phyloP scores from a whole-genome alignment of 2,113 vertebrate genomes.

The Isichthys henryi region DNA sequence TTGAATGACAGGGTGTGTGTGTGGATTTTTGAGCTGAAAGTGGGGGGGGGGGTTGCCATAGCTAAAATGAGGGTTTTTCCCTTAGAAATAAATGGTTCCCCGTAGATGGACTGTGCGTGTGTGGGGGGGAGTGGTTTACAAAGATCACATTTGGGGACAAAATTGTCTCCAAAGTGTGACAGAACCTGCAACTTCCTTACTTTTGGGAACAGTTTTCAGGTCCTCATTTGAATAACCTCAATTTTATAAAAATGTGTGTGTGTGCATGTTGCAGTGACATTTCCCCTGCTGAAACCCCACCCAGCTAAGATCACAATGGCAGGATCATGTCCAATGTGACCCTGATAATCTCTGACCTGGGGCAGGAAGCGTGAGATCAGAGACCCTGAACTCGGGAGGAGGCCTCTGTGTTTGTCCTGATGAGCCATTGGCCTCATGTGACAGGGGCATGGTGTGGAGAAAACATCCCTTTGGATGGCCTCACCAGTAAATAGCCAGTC shows the following conservation, averaged over 20 bases:
- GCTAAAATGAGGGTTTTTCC: neutral
- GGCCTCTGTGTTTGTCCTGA: neutral
- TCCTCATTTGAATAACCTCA: no score
- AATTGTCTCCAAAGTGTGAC: no score
- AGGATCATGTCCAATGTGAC: conserved; percentile 48
- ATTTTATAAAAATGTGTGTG: conserved; percentile 2
- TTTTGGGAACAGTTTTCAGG: no score
- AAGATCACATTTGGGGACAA: neutral
- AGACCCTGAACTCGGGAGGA: neutral
- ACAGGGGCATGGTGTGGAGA: conserved; percentile 12
- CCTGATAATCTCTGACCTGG: conserved; percentile 43
- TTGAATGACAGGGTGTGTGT: neutral
- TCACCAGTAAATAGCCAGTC: neutral
- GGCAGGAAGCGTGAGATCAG: conserved; percentile 31
- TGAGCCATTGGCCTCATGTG: neutral
- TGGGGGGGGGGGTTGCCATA: neutral
- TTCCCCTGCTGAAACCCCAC: conserved; percentile 15
- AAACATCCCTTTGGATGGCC: conserved; percentile 11
- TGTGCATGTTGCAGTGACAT: conserved; percentile 18
- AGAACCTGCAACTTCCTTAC: no score
- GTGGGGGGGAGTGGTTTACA: no score
- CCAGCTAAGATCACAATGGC: conserved; percentile 38
- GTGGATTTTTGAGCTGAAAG: neutral
- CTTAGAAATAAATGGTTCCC: neutral
- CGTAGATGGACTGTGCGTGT: neutral